These are phyloP conservation scores for Grapholita molesta DNA, from an alignment of 1,140 invertebrate species.

Conservation along the genomic window DNA sequence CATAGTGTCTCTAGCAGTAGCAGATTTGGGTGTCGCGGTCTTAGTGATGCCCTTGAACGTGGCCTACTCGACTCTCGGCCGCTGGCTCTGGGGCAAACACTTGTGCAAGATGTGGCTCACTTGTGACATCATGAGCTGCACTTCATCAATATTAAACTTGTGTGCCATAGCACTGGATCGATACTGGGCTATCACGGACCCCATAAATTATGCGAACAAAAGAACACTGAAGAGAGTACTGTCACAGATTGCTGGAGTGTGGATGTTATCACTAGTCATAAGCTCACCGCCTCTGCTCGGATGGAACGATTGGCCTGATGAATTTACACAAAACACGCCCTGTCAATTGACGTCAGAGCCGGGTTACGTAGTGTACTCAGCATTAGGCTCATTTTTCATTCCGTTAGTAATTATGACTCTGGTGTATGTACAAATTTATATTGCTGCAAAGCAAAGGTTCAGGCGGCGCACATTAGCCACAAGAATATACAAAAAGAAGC, in stretches of 20 bases:
- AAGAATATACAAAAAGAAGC: slow-evolving; percentile 80
- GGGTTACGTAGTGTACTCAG: slow-evolving; percentile 95
- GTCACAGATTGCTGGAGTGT: slow-evolving; percentile 91
- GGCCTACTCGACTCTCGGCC: slow-evolving; percentile 89
- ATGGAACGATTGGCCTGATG: slow-evolving; percentile 96
- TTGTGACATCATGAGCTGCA: slow-evolving; percentile 95
- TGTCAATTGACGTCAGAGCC: slow-evolving; percentile 87
- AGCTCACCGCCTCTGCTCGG: slow-evolving; percentile 95
- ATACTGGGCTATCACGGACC: slow-evolving; percentile 96
- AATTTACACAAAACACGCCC: slow-evolving; percentile 80
- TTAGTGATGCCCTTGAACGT: slow-evolving; percentile 97
- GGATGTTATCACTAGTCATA: slow-evolving; percentile 92
- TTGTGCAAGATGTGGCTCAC: slow-evolving; percentile 97
- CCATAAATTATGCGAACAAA: slow-evolving; percentile 96
- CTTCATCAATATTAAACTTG: slow-evolving; percentile 95
- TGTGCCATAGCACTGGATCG: slow-evolving; percentile 95
- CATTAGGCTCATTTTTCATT: slow-evolving; percentile 95
- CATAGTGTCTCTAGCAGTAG: slow-evolving; percentile 95
- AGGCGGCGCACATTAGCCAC: slow-evolving; percentile 85
- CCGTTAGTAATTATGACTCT: slow-evolving; percentile 95
- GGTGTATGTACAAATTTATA: slow-evolving; percentile 94
- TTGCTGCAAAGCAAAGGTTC: slow-evolving; percentile 87
- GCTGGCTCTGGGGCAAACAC: slow-evolving; percentile 92
- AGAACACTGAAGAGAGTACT: slow-evolving; percentile 92
- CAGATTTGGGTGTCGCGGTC: slow-evolving; percentile 95